These are phyloP conservation scores for Anthophora plumipes DNA, from an alignment of 2,888 invertebrate species.

Conservation along the genomic window DNA sequence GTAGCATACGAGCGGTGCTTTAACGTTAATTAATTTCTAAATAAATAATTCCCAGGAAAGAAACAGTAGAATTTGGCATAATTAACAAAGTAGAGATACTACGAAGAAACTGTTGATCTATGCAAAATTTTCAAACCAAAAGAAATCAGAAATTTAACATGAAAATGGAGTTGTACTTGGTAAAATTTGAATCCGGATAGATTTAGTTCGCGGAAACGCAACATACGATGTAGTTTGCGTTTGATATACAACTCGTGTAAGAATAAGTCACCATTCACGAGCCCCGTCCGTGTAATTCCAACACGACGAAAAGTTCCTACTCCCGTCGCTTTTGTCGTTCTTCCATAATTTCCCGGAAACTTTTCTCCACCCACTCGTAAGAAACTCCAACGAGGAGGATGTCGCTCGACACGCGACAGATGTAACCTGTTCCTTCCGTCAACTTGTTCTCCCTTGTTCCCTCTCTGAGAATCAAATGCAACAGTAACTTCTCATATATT, in stretches of 20 bases:
- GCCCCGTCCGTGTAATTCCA: constrained; percentile 21
- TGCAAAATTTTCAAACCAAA: too few relatives aligned
- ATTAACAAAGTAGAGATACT: too few relatives aligned
- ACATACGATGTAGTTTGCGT: background rate
- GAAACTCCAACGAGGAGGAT: background rate
- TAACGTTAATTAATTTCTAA: background rate
- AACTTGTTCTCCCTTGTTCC: background rate
- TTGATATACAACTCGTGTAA: background rate
- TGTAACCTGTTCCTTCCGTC: constrained; percentile 2
- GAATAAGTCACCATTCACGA: constrained; percentile 19
- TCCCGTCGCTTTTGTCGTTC: constrained; percentile 28
- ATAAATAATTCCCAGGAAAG: background rate
- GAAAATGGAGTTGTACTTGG: too few relatives aligned
- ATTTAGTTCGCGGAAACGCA: background rate
- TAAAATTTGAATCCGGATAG: too few relatives aligned
- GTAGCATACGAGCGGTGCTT: too few relatives aligned
- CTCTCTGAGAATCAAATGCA: background rate
- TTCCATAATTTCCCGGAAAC: constrained; percentile 28
- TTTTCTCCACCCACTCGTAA: constrained; percentile 12
- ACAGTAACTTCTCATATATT: background rate
- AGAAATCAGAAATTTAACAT: too few relatives aligned
- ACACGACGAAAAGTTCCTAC: constrained; percentile 24
- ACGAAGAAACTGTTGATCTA: too few relatives aligned
- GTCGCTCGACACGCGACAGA: constrained; percentile 26
- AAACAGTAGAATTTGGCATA: background rate